Evolutionary conservation across 2,113 vertebrate species (phyloP).

Genomic region (Gnathonemus longibarbis): DNA sequence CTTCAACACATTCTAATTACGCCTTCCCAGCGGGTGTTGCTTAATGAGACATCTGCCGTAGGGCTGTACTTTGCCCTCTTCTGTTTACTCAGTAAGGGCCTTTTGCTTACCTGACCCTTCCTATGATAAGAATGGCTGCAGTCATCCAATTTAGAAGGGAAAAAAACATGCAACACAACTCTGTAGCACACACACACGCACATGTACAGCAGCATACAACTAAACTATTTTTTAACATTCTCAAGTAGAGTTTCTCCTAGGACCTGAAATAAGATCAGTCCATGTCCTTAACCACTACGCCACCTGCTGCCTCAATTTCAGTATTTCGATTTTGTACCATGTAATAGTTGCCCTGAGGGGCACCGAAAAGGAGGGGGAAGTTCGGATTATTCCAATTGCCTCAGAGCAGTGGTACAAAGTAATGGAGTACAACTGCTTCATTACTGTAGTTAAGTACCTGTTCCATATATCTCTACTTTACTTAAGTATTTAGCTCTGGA

Average conservation of each 20-base stretch:
- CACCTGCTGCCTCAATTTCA: not conserved
- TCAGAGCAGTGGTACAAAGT: not conserved
- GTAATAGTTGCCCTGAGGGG: not conserved
- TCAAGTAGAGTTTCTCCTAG: not conserved
- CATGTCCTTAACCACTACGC: not conserved
- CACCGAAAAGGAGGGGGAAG: not conserved
- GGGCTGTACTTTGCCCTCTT: not conserved
- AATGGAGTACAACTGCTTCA: not conserved
- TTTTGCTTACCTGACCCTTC: not conserved
- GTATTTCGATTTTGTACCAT: not conserved
- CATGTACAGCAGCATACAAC: not conserved
- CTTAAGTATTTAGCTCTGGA: too few species aligned
- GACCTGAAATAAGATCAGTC: not conserved
- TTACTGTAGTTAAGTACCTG: not conserved
- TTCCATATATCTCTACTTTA: not conserved
- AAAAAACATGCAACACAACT: not conserved
- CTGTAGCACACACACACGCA: not conserved
- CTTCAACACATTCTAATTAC: conserved; percentile 7
- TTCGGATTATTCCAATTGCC: not conserved
- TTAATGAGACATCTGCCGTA: not conserved
- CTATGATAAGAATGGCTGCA: not conserved
- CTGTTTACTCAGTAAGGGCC: not conserved
- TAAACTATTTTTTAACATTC: not conserved
- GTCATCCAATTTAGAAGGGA: not conserved
- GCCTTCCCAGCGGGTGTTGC: not conserved